Base-by-base conservation (phyloP, 23 tunicate genomes). In the Ascidia mentula region DNA sequence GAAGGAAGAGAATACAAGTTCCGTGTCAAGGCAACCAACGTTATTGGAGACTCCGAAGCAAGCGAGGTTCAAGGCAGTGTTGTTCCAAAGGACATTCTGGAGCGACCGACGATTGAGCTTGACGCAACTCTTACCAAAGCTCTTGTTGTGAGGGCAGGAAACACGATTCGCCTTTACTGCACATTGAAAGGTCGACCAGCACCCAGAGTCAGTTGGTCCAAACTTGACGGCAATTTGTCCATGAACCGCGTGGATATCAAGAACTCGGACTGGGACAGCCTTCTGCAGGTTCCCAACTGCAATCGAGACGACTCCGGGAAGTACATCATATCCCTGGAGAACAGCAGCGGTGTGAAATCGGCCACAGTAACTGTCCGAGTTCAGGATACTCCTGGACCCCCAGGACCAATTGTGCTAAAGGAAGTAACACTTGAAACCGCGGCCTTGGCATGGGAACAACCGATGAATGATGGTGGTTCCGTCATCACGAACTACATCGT, bases 321-420 rank as follows among this genome's bases (percentile, higher is more conserved):
- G 60, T 89, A 89, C 60, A 40, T 79, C 45, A 83, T 90, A 18
- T 59, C 90, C 6, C 74, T 90, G 3, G 96, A 95, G 59, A 89
- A 89, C 86, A 87, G 71, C 81, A 78, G 89, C 69, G 96, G 96
- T 18, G 77, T 46, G 31, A 93, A 93, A 53, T 94, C 92, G 32
- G 79, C 91, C 18, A 83, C 91, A 7, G 92, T 93, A 34, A 30
- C 76, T 37, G 98, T 93, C 20, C 83, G 87, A 31, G 98, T 95
- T n/a, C 83, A 95, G 60, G 99, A 95, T 40, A 81, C 96, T 69
- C 87, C 99, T 6, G 99, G 99, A 22, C 89, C 89, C 34, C 98
- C 89, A 36, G 81, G 82, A 39, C 86, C 90, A 32, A 88, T 95
- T 20, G 37, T 38, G 0, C 77, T 90, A 36, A 71, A 82, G 32